phyloP scores from a whole-genome alignment of 2,888 invertebrate genomes.

The Julus scandinavius region DNA sequence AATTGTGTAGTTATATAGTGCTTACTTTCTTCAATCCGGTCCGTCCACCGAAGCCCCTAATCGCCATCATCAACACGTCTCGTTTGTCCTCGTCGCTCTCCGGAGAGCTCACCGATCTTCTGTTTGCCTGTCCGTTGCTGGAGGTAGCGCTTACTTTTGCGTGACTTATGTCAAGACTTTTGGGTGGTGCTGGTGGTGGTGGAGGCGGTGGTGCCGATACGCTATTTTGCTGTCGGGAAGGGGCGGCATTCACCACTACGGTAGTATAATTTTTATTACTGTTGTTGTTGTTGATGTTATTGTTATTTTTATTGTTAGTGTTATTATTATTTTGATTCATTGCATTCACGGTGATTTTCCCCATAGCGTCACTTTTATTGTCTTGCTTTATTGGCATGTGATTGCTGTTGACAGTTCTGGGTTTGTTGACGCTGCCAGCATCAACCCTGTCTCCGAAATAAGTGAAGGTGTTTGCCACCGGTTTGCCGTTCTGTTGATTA shows the following conservation, averaged over 20 bases:
- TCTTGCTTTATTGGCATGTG: neutral
- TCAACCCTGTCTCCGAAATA: conserved; percentile 40
- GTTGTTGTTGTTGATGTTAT: neutral
- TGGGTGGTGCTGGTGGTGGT: conserved; percentile 51
- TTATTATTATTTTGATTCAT: conserved; percentile 35
- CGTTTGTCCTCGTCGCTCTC: conserved; percentile 70
- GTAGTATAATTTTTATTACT: neutral
- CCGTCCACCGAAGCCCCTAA: conserved; percentile 74
- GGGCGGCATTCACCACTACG: neutral
- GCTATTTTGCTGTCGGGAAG: neutral
- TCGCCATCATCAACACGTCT: conserved; percentile 76
- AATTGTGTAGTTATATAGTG: neutral
- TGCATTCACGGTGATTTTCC: neutral
- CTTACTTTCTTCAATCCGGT: conserved; percentile 57
- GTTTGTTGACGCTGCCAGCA: neutral
- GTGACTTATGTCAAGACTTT: neutral
- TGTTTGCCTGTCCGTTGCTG: conserved; percentile 10
- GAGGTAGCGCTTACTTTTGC: neutral
- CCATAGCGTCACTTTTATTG: neutral
- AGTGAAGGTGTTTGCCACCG: neutral
- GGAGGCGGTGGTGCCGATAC: conserved; percentile 49
- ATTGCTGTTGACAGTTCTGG: neutral
- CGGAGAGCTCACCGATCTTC: neutral
- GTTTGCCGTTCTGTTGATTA: conserved; percentile 14
- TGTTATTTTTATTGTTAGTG: neutral